Conservation (phyloP, 2,888 invertebrate genomes). For the Synanthedon andrenaeformis region DNA sequence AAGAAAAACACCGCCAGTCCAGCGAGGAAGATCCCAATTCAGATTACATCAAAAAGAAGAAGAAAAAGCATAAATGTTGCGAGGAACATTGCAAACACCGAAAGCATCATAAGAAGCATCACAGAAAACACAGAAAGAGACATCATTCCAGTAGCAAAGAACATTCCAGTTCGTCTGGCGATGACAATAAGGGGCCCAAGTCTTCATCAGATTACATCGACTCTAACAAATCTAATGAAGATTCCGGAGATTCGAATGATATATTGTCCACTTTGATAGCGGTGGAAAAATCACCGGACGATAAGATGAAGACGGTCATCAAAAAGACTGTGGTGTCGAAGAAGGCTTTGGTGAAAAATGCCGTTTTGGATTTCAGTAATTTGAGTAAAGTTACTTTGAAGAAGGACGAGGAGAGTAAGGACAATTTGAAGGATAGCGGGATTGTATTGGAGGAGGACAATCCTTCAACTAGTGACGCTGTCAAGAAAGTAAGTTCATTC, state of each 20-base stretch:
- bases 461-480: constrained; percentile 29
- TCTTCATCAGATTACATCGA: constrained; percentile 52
- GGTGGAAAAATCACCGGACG: constrained; percentile 49
- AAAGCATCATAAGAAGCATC: constrained; percentile 82
- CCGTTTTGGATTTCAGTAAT: constrained; percentile 51
- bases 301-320: constrained; percentile 55
- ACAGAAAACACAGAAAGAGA: constrained; percentile 82
- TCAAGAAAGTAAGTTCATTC: constrained; percentile 43
- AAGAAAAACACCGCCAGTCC: constrained; percentile 61
- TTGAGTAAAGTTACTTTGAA: constrained; percentile 35
- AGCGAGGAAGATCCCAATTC: constrained; percentile 52
- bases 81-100: constrained; percentile 79
- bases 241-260: constrained; percentile 50
- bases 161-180: constrained; percentile 61
- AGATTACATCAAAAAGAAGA: constrained; percentile 73
- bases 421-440: constrained; percentile 56
- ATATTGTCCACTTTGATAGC: constrained; percentile 45
- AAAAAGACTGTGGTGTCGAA: constrained; percentile 51
- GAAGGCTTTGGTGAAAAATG: constrained; percentile 49
- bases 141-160: constrained; percentile 70
- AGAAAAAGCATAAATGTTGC: constrained; percentile 76
- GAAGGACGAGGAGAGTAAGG: constrained; percentile 35
- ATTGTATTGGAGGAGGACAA: constrained; percentile 48
- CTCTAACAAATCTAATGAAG: constrained; percentile 60
- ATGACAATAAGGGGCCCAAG: constrained; percentile 55